These are phyloP conservation scores for Melanogrammus aeglefinus DNA, from an alignment of 2,797 vertebrate species.

Conservation along the genomic window DNA sequence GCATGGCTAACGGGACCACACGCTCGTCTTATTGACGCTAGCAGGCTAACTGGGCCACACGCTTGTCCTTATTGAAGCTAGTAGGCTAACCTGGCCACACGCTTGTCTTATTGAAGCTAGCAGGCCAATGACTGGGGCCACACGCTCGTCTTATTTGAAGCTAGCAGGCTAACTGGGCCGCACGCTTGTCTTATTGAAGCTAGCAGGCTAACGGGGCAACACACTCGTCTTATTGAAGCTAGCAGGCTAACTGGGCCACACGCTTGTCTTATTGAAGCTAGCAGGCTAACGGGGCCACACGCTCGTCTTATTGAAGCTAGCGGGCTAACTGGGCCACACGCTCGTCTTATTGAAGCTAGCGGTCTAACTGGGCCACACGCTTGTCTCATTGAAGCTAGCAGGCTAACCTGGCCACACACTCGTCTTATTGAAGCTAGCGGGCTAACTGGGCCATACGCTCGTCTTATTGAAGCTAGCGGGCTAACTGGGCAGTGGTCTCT, in stretches of 20 bases:
- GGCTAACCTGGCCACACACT: too few relatives aligned
- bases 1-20: slow-evolving; percentile 33
- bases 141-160: slow-evolving; percentile 26
- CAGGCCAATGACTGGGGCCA: slow-evolving; percentile 21
- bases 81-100: too few relatives aligned
- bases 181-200: background rate
- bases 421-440: too few relatives aligned
- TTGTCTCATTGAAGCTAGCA: slow-evolving; percentile 18
- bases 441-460: too few relatives aligned
- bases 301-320: too few relatives aligned
- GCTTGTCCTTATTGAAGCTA: background rate
- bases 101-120: background rate
- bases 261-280: background rate
- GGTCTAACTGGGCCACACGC: slow-evolving; percentile 35
- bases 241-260: too few relatives aligned
- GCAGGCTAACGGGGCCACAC: slow-evolving; percentile 31
- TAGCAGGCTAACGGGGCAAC: slow-evolving; percentile 27
- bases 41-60: too few relatives aligned
- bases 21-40: slow-evolving; percentile 22
- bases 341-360: too few relatives aligned
- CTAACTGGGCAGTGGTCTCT: slow-evolving; percentile 39
- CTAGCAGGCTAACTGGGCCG: too few relatives aligned
- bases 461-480: slow-evolving; percentile 6
- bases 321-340: too few relatives aligned
- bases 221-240: slow-evolving; percentile 23